phyloP scores from a whole-genome alignment of 2,113 vertebrate genomes.

The Cinclus cinclus region DNA sequence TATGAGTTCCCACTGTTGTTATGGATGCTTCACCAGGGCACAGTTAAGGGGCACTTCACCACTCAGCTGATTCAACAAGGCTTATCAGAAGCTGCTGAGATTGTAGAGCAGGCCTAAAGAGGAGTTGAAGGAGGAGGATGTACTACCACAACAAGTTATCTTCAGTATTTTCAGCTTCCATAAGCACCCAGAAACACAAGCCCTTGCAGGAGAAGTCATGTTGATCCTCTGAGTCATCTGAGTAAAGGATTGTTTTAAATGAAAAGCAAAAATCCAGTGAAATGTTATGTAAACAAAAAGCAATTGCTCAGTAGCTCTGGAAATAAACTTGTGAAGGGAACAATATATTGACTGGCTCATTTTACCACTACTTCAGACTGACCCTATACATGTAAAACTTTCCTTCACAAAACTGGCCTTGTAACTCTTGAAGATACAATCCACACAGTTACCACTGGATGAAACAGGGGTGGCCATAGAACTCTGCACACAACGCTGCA shows the following conservation, averaged over 20 bases:
- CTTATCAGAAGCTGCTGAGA: neutral
- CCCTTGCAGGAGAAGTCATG: neutral
- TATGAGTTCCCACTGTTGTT: neutral
- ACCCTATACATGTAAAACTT: neutral
- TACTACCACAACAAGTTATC: neutral
- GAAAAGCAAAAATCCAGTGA: neutral
- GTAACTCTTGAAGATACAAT: neutral
- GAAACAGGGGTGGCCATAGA: neutral
- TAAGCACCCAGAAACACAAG: neutral
- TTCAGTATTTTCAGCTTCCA: neutral
- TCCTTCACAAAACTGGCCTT: neutral
- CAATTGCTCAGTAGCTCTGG: neutral
- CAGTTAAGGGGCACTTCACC: neutral
- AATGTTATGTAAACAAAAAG: neutral
- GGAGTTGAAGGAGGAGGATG: neutral
- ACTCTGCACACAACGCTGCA: neutral
- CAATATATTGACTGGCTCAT: neutral
- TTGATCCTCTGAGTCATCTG: neutral
- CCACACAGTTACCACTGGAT: neutral
- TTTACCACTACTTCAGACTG: neutral
- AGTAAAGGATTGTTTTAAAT: neutral
- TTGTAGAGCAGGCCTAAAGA: neutral
- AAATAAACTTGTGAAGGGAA: neutral
- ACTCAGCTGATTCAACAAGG: neutral
- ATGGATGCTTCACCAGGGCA: neutral